A percentile compares a stretch with the other conserved stretches of the same genome.
These are phyloP conservation scores for Chelidonichthys spinosus DNA, from an alignment of 2,797 vertebrate genomes.

Conservation along the genomic window DNA sequence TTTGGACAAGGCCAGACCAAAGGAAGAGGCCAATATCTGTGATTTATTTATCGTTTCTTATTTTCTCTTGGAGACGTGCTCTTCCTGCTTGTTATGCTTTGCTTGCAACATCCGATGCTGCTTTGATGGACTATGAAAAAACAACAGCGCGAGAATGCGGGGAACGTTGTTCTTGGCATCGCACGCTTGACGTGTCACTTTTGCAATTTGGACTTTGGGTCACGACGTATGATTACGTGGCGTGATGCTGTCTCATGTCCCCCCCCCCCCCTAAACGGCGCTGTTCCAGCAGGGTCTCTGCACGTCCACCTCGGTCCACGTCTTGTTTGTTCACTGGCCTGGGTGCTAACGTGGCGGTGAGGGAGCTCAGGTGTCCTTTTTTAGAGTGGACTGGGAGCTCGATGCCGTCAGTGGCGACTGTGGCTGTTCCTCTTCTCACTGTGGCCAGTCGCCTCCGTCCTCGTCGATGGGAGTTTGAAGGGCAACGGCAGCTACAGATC, in stretches of 20 bases:
- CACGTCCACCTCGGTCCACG: constrained; percentile 9
- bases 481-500: constrained; percentile 54
- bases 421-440: constrained; percentile 32
- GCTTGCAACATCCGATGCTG: constrained; percentile 54
- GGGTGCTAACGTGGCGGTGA: constrained; percentile 47
- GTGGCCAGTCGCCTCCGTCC: constrained; percentile 57
- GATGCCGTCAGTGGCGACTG: constrained; percentile 25
- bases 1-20: constrained; percentile 57
- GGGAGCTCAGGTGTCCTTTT: constrained; percentile 68
- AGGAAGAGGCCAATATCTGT: constrained; percentile 65
- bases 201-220: constrained; percentile 20
- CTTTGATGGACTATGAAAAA: constrained; percentile 47
- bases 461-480: constrained; percentile 61
- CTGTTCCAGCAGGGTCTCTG: background rate
- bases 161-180: constrained; percentile 39
- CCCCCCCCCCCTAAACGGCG: background rate
- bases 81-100: constrained; percentile 58
- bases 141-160: constrained; percentile 54
- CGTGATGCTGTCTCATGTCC: background rate
- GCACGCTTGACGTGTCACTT: constrained; percentile 18
- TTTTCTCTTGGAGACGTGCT: constrained; percentile 58
- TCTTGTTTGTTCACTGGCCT: constrained; percentile 60
- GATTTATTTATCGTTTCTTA: constrained; percentile 74
- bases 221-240: background rate
- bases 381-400: constrained; percentile 36